phyloP scores from a whole-genome alignment of 2,888 invertebrate species.

The Cryptocephalus moraei region DNA sequence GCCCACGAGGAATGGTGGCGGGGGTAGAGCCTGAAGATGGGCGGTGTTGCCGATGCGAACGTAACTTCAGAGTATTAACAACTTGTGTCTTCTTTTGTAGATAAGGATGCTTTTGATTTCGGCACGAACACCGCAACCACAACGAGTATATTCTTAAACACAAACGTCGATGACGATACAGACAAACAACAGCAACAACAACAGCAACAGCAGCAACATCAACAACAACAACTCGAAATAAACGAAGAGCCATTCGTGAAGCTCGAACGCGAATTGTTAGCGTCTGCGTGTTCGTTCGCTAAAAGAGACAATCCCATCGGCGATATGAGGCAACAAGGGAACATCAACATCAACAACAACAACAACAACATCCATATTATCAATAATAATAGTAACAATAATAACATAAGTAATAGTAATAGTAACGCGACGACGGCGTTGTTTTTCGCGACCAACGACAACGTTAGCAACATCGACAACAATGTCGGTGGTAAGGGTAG shows the following conservation, averaged over 20 bases:
- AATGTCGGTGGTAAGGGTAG: no score
- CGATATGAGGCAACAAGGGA: no score
- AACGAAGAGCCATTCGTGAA: conserved; percentile 14
- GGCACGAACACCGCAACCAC: conserved; percentile 6
- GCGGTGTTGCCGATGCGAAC: no score
- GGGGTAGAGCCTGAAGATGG: no score
- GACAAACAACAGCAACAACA: not conserved
- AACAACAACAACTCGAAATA: not conserved
- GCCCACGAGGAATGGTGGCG: no score
- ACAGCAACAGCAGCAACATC: not conserved
- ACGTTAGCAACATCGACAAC: not conserved
- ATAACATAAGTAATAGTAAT: conserved; percentile 1
- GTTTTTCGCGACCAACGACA: not conserved
- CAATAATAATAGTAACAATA: conserved; percentile 8
- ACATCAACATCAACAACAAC: no score
- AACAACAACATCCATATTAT: not conserved
- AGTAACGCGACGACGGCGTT: not conserved
- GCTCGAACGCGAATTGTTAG: conserved; percentile 9
- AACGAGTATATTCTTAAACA: conserved; percentile 2
- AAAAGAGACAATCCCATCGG: no score
- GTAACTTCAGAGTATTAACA: no score
- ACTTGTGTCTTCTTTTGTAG: conserved; percentile 15
- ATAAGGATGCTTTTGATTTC: conserved; percentile 20
- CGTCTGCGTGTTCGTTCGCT: not conserved
- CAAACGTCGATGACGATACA: not conserved